phyloP scores from a whole-genome alignment of 2,113 vertebrate species.

The Nasalis larvatus region DNA sequence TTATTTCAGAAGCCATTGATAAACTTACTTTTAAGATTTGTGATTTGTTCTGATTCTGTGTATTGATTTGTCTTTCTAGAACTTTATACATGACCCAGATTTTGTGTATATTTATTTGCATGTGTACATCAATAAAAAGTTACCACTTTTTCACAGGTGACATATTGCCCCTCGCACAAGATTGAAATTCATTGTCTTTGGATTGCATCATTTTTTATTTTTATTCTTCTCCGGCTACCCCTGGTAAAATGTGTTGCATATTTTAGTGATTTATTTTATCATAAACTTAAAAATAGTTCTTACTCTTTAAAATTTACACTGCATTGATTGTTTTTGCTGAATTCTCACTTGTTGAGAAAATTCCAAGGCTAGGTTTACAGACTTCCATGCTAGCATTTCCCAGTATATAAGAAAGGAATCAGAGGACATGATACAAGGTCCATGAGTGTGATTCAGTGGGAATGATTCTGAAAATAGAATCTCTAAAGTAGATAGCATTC shows the following conservation, averaged over 20 bases:
- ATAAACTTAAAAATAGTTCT: background rate
- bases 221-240: background rate
- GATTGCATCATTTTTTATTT: background rate
- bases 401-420: background rate
- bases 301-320: background rate
- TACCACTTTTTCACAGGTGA: background rate
- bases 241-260: background rate
- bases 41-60: background rate
- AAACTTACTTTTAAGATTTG: background rate
- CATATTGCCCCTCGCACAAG: background rate
- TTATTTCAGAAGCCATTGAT: background rate
- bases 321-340: background rate
- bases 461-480: background rate
- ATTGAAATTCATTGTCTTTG: background rate
- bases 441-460: background rate
- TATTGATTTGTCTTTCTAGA: background rate
- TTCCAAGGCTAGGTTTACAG: background rate
- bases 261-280: background rate
- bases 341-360: background rate
- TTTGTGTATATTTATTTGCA: background rate
- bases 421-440: background rate
- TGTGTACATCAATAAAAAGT: background rate
- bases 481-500: background rate
- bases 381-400: background rate
- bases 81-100: background rate